Evolutionary conservation across 2,888 invertebrate genomes (phyloP).

Genomic region (Crioceris asparagi): DNA sequence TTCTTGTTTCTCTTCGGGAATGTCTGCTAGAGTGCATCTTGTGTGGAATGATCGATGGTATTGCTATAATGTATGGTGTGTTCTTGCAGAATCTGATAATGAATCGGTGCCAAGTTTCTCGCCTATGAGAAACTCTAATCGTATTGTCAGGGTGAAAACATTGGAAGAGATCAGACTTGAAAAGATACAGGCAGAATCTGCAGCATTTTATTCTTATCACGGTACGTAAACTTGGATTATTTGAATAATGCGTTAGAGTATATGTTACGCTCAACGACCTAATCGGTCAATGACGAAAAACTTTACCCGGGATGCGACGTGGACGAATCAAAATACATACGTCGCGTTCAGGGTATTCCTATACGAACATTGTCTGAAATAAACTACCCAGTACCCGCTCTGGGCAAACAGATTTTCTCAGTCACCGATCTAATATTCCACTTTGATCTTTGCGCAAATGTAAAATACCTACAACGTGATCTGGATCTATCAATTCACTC

Average conservation of each 20-base stretch:
- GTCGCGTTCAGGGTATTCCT: too few relatives aligned
- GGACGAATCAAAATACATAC: too few relatives aligned
- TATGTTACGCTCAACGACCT: too few relatives aligned
- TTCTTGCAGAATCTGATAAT: slow-evolving; percentile 70
- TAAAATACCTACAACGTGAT: too few relatives aligned
- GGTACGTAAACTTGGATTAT: slow-evolving; percentile 27
- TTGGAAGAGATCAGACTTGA: slow-evolving; percentile 59
- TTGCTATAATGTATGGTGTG: background rate
- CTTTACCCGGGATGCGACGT: too few relatives aligned
- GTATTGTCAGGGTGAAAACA: slow-evolving; percentile 45
- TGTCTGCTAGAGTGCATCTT: slow-evolving; percentile 39
- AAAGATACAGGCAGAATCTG: slow-evolving; percentile 59
- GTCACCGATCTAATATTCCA: too few relatives aligned
- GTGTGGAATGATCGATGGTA: background rate
- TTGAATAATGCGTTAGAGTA: slow-evolving; percentile 5
- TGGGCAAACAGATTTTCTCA: too few relatives aligned
- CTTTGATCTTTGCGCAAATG: too few relatives aligned
- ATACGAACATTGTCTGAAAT: too few relatives aligned
- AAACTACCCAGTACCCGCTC: too few relatives aligned
- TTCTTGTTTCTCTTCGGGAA: slow-evolving; percentile 13
- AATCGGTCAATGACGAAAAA: too few relatives aligned
- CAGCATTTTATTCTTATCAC: slow-evolving; percentile 60
- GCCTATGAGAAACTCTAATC: slow-evolving; percentile 43
- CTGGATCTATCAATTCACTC: too few relatives aligned
- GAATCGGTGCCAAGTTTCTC: slow-evolving; percentile 57